Percentiles rank a stretch among this genome's conserved stretches.
Evolutionary conservation across 2,888 invertebrate genomes (phyloP).

Genomic region (Bembecia ichneumoniformis): DNA sequence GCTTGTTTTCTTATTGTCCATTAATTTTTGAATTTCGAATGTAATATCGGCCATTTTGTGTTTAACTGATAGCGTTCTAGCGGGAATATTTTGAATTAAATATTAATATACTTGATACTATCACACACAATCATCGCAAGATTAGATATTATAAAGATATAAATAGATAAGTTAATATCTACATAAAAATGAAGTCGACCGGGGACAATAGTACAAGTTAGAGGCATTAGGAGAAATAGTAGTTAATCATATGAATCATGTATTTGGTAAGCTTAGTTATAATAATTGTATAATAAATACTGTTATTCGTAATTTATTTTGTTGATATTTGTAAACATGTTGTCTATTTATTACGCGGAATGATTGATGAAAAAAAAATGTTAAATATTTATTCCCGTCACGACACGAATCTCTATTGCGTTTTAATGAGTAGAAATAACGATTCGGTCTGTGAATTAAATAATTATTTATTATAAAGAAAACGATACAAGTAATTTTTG

Average conservation of each 20-base stretch:
- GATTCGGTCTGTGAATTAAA: slow-evolving; percentile 55
- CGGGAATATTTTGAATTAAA: too few relatives aligned
- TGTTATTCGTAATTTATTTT: slow-evolving; percentile 74
- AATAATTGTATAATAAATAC: slow-evolving; percentile 56
- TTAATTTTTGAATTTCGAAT: too few relatives aligned
- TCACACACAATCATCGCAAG: too few relatives aligned
- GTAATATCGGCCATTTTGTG: too few relatives aligned
- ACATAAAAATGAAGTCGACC: slow-evolving; percentile 15
- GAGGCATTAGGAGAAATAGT: slow-evolving; percentile 49
- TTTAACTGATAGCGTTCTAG: too few relatives aligned
- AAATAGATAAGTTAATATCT: too few relatives aligned
- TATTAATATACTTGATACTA: too few relatives aligned
- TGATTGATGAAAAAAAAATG: slow-evolving; percentile 38
- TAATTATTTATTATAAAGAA: slow-evolving; percentile 43
- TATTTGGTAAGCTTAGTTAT: slow-evolving; percentile 49
- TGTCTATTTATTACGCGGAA: slow-evolving; percentile 70
- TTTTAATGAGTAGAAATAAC: slow-evolving; percentile 26
- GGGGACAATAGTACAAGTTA: slow-evolving; percentile 63
- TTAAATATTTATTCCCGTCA: slow-evolving; percentile 55
- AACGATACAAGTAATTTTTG: too few relatives aligned
- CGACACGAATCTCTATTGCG: slow-evolving; percentile 39
- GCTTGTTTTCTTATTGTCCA: too few relatives aligned
- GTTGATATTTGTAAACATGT: slow-evolving; percentile 73
- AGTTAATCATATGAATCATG: slow-evolving; percentile 41
- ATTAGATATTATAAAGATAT: too few relatives aligned